Percentiles rank a stretch among this genome's conserved stretches.
Conservation (phyloP, 2,888 invertebrate genomes). For the Aethes cnicana region DNA sequence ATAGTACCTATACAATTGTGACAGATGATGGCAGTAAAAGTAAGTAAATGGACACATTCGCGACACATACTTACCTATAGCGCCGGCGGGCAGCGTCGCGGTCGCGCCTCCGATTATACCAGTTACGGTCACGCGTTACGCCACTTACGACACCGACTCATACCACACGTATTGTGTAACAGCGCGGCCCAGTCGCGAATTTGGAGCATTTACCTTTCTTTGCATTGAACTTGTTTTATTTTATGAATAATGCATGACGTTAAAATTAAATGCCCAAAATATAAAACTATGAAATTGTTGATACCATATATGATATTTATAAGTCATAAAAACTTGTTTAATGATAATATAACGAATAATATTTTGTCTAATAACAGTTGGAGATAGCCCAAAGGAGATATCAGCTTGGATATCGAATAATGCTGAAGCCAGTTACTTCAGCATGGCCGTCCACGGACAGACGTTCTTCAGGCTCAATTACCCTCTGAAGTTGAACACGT, state of each 20-base stretch:
- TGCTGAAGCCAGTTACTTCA: constrained; percentile 90
- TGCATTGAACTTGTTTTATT: too few species aligned
- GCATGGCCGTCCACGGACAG: constrained; percentile 91
- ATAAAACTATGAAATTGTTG: too few species aligned
- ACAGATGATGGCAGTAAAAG: not conserved
- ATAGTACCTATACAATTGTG: too few species aligned
- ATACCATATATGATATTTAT: too few species aligned
- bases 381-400: constrained; percentile 87
- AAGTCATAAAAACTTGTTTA: not conserved
- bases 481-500: constrained; percentile 74
- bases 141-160: constrained; percentile 14
- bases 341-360: not conserved
- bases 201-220: too few species aligned
- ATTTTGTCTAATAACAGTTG: constrained; percentile 74
- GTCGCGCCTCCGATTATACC: constrained; percentile 6
- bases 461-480: constrained; percentile 87
- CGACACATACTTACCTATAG: not conserved
- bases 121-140: constrained; percentile 20
- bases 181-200: too few species aligned
- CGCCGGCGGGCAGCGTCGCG: not conserved
- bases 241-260: too few species aligned
- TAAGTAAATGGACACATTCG: too few species aligned
- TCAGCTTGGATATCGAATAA: constrained; percentile 91
- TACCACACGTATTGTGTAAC: constrained; percentile 5
- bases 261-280: too few species aligned